phyloP scores from a whole-genome alignment of 2,113 vertebrate genomes.

The Monopterus albus region DNA sequence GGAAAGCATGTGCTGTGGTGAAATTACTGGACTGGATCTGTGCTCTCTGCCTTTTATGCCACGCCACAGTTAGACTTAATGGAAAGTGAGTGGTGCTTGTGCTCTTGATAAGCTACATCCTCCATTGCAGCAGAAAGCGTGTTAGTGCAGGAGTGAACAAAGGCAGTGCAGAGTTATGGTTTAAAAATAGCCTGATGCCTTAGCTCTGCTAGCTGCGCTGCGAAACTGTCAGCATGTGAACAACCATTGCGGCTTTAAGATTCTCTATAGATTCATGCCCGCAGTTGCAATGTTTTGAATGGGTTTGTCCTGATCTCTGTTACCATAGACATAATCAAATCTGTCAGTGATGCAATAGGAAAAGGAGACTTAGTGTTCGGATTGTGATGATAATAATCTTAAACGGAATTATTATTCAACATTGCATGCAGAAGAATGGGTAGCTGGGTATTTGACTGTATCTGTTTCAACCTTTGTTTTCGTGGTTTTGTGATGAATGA shows the following conservation, averaged over 20 bases:
- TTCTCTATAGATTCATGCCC: background rate
- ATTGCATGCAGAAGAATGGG: no score
- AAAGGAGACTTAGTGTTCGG: no score
- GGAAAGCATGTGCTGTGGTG: background rate
- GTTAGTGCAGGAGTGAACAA: conserved; percentile 73
- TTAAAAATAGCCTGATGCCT: conserved; percentile 79
- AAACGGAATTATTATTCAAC: no score
- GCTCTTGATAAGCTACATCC: conserved; percentile 3
- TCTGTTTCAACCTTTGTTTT: no score
- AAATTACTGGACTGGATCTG: no score
- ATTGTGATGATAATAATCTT: no score
- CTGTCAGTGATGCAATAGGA: background rate
- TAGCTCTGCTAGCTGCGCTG: conserved; percentile 52
- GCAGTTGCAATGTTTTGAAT: background rate
- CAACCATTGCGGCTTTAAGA: conserved; percentile 49
- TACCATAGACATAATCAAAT: background rate
- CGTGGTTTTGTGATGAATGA: conserved; percentile 48
- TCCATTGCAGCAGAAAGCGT: conserved; percentile 43
- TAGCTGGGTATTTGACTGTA: no score
- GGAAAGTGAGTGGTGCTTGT: background rate
- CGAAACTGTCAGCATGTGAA: conserved; percentile 25
- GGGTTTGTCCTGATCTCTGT: background rate
- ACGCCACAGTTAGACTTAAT: conserved; percentile 12
- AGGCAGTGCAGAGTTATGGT: conserved; percentile 70
- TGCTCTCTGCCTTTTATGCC: conserved; percentile 39